Conservation (phyloP, 2,888 invertebrate species). For the Apotomis betuletana region DNA sequence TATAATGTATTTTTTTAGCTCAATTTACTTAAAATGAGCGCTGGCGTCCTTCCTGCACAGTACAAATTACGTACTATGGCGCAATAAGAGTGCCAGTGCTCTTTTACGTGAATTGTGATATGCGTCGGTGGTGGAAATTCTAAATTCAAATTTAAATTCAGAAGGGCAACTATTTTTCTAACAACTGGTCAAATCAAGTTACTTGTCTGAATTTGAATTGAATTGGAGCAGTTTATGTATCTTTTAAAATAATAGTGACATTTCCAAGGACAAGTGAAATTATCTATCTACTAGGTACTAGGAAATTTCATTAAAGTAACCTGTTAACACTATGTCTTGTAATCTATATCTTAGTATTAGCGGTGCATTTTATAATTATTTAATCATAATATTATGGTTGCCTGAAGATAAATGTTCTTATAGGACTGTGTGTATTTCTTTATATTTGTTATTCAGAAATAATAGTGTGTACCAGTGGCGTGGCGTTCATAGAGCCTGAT, state of each 20-base stretch:
- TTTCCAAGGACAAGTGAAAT: conserved; percentile 47
- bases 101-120: too few relatives aligned
- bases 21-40: too few relatives aligned
- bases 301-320: conserved; percentile 51
- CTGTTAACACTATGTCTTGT: conserved; percentile 66
- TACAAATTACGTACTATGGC: too few relatives aligned
- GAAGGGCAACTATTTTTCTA: not conserved
- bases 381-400: conserved; percentile 45
- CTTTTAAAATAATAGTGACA: conserved; percentile 54
- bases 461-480: not conserved
- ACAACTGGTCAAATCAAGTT: not conserved
- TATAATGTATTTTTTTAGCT: too few relatives aligned
- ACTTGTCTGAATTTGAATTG: not conserved
- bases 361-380: conserved; percentile 74
- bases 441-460: not conserved
- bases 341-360: conserved; percentile 65
- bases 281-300: conserved; percentile 45
- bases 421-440: conserved; percentile 5
- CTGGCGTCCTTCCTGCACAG: too few relatives aligned
- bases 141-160: conserved; percentile 10
- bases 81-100: too few relatives aligned
- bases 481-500: too few relatives aligned
- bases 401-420: conserved; percentile 39
- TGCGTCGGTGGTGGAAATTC: conserved; percentile 1
- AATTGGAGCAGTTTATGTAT: conserved; percentile 28